Percentiles rank a stretch among this genome's conserved stretches.
Conservation (phyloP, 2,797 vertebrate genomes). For the Tamandua tetradactyla region DNA sequence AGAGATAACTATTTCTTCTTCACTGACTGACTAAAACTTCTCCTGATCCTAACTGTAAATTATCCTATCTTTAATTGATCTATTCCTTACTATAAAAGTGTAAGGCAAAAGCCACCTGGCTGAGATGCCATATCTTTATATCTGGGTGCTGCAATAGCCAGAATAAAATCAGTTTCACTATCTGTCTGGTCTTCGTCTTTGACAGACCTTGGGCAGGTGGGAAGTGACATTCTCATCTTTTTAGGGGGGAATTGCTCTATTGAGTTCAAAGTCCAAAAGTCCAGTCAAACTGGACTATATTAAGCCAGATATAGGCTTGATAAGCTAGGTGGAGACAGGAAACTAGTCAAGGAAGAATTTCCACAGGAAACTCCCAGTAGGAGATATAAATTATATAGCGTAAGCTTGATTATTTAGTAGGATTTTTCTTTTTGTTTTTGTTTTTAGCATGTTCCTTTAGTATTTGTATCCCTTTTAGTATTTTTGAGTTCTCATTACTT, state of each 20-base stretch:
- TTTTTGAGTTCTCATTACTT: neutral
- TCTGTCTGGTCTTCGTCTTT: neutral
- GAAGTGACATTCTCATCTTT: neutral
- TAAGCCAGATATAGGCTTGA: too few species aligned
- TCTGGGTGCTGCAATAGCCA: neutral
- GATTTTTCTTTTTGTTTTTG: neutral
- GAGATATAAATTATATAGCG: neutral
- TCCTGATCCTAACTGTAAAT: neutral
- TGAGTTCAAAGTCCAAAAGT: neutral
- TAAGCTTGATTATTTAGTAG: neutral
- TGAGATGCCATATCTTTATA: neutral
- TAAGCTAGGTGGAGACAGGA: neutral
- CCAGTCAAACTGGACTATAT: neutral
- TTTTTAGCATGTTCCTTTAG: too few species aligned
- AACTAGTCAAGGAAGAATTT: neutral
- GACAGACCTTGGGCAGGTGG: neutral
- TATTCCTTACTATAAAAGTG: neutral
- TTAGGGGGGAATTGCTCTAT: neutral
- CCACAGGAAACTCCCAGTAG: neutral
- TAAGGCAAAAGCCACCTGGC: neutral
- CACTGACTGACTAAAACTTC: neutral
- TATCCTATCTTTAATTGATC: neutral
- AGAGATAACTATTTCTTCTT: neutral
- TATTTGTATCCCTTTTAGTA: neutral
- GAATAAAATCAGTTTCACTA: neutral